Evolutionary conservation across 2,797 vertebrate species (phyloP), one percentile per base, ranked within the genome.

Genomic region (Hirundo rustica): DNA sequence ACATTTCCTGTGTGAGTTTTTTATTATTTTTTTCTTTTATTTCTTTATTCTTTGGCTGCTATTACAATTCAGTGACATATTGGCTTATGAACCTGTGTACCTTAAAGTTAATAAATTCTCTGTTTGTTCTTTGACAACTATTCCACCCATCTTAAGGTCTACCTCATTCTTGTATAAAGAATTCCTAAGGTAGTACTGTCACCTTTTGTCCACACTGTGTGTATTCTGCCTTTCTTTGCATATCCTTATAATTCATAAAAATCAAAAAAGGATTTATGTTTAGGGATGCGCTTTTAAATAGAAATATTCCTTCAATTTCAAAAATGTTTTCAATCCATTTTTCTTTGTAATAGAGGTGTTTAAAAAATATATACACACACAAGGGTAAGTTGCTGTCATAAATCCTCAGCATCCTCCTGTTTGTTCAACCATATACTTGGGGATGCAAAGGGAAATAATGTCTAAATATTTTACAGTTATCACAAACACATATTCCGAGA

Each of bases 101-200:
- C 55, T 76, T 64, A 66, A 82, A 91, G 58, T 60, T 87, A 85
- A 91, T 79, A 89, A 55, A 73, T 79, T 73, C 17, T 79, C 32
- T 80, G 15, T 91, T 91, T 95, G 61, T 47, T 73, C 42, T 81
- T 73, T 75, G 50, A 68, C 15, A 55, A 22, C 45, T 68, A 15
- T n/a, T 86, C 11, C 27, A 77, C 65, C 17, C n/a, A 30, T 61
- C 45, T 54, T 81, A 40, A 84, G 5, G 34, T 70, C 45, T 76
- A 55, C 13, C 5, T 92, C 47, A 51, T 62, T 74, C 42, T 60
- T 85, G 7, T 48, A 20, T 34, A 73, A 92, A 85, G 34, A 87
- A 89, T 70, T 84, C 36, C 38, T 81, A 70, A 90, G 40, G 25
- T 26, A 58, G 20, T 21, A 40, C 14, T 42, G 17, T 68, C 62